These are phyloP conservation scores for Mico argentatus DNA, from an alignment of 2,797 vertebrate species.

Conservation along the genomic window DNA sequence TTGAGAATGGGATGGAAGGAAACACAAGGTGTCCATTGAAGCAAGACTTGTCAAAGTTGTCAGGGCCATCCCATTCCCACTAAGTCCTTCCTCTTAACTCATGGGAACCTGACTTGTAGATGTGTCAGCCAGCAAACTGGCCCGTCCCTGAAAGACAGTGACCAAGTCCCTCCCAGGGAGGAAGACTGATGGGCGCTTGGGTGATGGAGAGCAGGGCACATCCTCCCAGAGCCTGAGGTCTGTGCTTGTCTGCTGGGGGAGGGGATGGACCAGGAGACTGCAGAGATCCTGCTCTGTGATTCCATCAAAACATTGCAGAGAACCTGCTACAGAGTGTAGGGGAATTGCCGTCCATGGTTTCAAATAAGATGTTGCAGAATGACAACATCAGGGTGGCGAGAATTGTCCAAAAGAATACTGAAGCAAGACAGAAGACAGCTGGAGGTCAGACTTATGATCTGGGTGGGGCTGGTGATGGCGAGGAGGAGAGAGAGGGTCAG, in stretches of 20 bases:
- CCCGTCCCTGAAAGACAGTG: background rate
- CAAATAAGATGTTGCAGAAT: background rate
- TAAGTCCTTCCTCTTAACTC: background rate
- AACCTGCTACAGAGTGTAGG: background rate
- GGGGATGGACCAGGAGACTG: background rate
- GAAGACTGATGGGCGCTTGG: background rate
- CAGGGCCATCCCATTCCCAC: too few relatives aligned
- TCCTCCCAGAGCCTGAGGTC: background rate
- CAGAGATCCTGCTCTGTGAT: background rate
- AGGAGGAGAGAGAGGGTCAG: background rate
- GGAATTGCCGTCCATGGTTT: background rate
- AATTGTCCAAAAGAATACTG: background rate
- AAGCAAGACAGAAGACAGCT: background rate
- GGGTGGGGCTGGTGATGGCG: background rate
- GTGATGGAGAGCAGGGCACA: background rate
- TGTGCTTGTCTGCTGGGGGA: background rate
- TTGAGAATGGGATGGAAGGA: background rate
- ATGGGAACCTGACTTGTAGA: background rate
- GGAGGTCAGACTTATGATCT: too few relatives aligned
- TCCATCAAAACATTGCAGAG: background rate
- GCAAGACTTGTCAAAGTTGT: background rate
- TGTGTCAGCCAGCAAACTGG: background rate
- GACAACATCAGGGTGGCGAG: background rate
- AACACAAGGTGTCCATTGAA: background rate
- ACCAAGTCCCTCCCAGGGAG: background rate